Evolutionary conservation across 2,113 vertebrate genomes (phyloP).

Genomic region (Cavia aperea): DNA sequence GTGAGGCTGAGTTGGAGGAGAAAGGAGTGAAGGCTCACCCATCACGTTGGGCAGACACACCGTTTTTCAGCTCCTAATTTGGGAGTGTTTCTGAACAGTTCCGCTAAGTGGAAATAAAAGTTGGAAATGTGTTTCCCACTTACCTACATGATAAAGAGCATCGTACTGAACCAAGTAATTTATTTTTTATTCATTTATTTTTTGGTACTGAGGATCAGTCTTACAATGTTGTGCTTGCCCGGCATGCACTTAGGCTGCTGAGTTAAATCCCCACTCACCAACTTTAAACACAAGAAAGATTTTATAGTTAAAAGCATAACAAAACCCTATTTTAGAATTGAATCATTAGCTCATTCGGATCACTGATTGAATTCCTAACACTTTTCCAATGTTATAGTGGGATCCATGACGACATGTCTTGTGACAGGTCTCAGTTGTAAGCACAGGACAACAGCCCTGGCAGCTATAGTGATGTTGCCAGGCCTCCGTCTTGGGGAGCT

Average conservation of each 20-base stretch:
- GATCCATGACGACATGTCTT: background rate
- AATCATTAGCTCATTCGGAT: background rate
- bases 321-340: background rate
- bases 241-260: background rate
- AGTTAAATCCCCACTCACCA: background rate
- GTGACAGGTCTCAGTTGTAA: background rate
- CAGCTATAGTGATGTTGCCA: fast-evolving
- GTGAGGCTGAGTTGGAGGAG: background rate
- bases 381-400: background rate
- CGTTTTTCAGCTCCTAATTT: background rate
- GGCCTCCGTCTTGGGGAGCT: background rate
- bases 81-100: background rate
- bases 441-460: background rate
- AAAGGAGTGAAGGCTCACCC: background rate
- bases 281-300: background rate
- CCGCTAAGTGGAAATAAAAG: background rate
- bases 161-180: background rate
- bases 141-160: background rate
- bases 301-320: background rate
- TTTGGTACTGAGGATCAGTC: too few species aligned
- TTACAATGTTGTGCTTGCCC: too few species aligned
- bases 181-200: too few species aligned
- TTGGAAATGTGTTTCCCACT: background rate
- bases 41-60: background rate
- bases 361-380: background rate